Percentiles rank a stretch among this genome's conserved stretches.
Evolutionary conservation across 2,113 vertebrate genomes (phyloP).

Genomic region (Cygnus atratus): DNA sequence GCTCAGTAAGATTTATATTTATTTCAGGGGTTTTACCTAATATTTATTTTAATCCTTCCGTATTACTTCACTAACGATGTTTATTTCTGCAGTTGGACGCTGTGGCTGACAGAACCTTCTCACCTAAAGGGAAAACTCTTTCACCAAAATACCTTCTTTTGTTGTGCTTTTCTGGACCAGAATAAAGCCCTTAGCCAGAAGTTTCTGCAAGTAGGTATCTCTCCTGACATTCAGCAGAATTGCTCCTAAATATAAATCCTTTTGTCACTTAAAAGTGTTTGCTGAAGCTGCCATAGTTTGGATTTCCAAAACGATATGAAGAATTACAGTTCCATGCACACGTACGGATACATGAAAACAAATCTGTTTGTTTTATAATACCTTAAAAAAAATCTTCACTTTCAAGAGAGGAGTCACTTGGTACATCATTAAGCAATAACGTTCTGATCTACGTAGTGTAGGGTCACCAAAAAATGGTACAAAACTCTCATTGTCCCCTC

Average conservation of each 20-base stretch:
- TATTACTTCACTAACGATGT: background rate
- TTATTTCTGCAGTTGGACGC: background rate
- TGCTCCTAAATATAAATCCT: background rate
- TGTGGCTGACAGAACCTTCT: background rate
- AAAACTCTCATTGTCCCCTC: background rate
- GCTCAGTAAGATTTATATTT: background rate
- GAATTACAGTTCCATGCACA: background rate
- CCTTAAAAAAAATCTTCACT: background rate
- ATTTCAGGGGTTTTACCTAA: background rate
- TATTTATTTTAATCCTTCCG: background rate
- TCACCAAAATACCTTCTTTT: background rate
- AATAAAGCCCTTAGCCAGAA: background rate
- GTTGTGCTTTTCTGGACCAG: background rate
- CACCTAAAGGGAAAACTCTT: background rate
- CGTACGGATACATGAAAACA: background rate
- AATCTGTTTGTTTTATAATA: background rate
- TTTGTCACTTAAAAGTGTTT: background rate
- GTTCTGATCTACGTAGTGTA: background rate
- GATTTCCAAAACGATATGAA: background rate
- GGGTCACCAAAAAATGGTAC: background rate
- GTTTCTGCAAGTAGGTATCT: background rate
- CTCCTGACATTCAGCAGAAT: fast-evolving
- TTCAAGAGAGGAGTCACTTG: background rate
- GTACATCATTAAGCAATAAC: background rate
- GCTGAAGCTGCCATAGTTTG: background rate